These are phyloP conservation scores for Ariolimax columbianus DNA, from an alignment of 2,888 invertebrate genomes.

Conservation along the genomic window DNA sequence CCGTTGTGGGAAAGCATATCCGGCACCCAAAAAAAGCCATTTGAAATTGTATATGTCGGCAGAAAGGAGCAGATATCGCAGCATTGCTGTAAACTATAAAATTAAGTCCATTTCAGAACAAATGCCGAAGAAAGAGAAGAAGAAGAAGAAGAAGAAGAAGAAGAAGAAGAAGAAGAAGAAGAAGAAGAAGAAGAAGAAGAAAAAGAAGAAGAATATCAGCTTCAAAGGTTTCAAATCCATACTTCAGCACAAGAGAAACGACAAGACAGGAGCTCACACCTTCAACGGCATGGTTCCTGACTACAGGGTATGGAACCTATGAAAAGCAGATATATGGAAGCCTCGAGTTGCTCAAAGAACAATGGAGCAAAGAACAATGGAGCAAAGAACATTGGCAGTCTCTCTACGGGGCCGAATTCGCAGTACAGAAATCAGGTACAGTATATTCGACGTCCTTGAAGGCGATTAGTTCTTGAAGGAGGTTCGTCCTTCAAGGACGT, in stretches of 20 bases:
- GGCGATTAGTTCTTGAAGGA: slow-evolving; percentile 20
- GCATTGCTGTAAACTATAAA: too few relatives aligned
- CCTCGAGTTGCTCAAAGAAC: slow-evolving; percentile 24
- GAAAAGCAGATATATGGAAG: slow-evolving; percentile 27
- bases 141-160: slow-evolving; percentile 31
- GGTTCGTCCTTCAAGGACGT: background rate
- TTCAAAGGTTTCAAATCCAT: background rate
- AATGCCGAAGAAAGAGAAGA: slow-evolving; percentile 33
- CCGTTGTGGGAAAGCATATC: too few relatives aligned
- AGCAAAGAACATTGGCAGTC: too few relatives aligned
- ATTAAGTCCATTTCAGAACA: background rate
- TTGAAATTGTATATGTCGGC: too few relatives aligned
- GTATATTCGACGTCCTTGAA: slow-evolving; percentile 14
- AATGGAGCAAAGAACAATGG: too few relatives aligned
- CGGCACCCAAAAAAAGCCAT: too few relatives aligned
- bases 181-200: slow-evolving; percentile 17
- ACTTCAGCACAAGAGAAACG: background rate
- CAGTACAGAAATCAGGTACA: slow-evolving; percentile 33
- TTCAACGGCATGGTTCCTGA: too few relatives aligned
- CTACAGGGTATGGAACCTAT: too few relatives aligned
- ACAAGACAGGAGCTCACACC: too few relatives aligned
- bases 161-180: slow-evolving; percentile 43
- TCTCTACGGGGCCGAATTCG: too few relatives aligned
- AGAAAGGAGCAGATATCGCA: too few relatives aligned
- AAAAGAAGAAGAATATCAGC: too few relatives aligned